phyloP scores from a whole-genome alignment of 2,113 vertebrate species.

The Spea bombifrons region DNA sequence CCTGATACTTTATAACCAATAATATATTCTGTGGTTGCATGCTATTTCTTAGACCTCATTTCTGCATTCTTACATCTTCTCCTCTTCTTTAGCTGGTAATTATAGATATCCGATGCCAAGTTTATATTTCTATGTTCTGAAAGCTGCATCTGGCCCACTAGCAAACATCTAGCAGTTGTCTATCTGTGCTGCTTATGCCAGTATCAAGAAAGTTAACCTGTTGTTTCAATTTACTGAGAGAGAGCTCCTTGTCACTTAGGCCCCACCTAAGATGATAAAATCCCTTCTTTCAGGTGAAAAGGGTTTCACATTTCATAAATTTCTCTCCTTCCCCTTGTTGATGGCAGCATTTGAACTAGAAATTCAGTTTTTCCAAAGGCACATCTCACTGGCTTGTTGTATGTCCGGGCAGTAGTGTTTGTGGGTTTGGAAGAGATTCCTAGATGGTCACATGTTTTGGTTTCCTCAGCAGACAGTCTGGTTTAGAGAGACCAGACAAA shows the following conservation, averaged over 20 bases:
- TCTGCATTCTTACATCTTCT: slow-evolving; percentile 16
- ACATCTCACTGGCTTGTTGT: slow-evolving; percentile 55
- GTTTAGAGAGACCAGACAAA: slow-evolving; percentile 27
- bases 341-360: neutral
- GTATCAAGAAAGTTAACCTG: slow-evolving; percentile 31
- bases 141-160: slow-evolving; percentile 46
- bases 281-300: neutral
- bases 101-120: neutral
- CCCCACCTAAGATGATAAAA: neutral
- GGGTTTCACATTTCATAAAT: neutral
- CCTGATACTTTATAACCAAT: too few species aligned
- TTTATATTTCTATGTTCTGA: slow-evolving; percentile 11
- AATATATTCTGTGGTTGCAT: neutral
- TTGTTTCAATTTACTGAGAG: neutral
- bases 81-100: slow-evolving; percentile 24
- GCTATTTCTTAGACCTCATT: slow-evolving; percentile 32
- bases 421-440: slow-evolving; percentile 59
- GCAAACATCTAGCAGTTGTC: slow-evolving; percentile 15
- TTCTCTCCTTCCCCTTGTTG: neutral
- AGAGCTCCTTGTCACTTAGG: neutral
- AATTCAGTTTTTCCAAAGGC: slow-evolving; percentile 55
- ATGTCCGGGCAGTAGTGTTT: slow-evolving; percentile 53
- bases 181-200: slow-evolving; percentile 14
- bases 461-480: slow-evolving; percentile 58
- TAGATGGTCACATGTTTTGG: slow-evolving; percentile 52